Evolutionary conservation across 2,113 vertebrate genomes (phyloP), one percentile per base, ranked within the genome.

Genomic region (Lagenorhynchus albirostris): DNA sequence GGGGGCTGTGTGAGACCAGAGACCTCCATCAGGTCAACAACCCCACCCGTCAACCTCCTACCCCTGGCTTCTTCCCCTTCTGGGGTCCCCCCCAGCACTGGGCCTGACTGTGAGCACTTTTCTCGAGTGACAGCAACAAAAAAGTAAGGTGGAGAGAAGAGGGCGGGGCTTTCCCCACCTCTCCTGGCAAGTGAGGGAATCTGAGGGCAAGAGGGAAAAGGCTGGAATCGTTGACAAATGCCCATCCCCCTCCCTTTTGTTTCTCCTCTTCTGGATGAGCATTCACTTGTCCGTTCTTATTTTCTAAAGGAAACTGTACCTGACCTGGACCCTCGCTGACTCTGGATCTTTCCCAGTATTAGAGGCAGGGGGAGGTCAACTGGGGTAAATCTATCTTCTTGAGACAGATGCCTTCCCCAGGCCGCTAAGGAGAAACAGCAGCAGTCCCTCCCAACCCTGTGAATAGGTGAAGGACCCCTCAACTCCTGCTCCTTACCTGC

Each of bases 401-500:
- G 90, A 94, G 25, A 95, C 68, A 79, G 17, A 41, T 58, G 41
- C 58, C n/a, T 77, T n/a, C 17, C 33, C 60, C 31, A 68, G 58
- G 14, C 33, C 23, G 4, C 67, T 80, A 90, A 80, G 23, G 55
- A 91, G 86, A 80, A 92, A 91, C 2, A 73, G 29, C 15, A 50
- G 55, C 2, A 10, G 53, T 58, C 38, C 63, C 36, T 93, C 67
- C 36, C 5, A 6, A 50, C 38, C 33, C 62, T 50, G 11, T 5
- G 18, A 53, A 91, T 23, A 74, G 63, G 41, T 63, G 20, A 23
- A 63, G 67, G 63, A n/a, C n/a, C n/a, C 15, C 65, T 67, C 10
- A 62, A 50, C 47, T 36, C 26, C 53, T 76, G 67, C 36, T 74
- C 60, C 95, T 97, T 96, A 97, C 97, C 98, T 96, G 95, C 79